Conservation (phyloP, 2,888 invertebrate genomes). For the Synanthedon vespiformis region DNA sequence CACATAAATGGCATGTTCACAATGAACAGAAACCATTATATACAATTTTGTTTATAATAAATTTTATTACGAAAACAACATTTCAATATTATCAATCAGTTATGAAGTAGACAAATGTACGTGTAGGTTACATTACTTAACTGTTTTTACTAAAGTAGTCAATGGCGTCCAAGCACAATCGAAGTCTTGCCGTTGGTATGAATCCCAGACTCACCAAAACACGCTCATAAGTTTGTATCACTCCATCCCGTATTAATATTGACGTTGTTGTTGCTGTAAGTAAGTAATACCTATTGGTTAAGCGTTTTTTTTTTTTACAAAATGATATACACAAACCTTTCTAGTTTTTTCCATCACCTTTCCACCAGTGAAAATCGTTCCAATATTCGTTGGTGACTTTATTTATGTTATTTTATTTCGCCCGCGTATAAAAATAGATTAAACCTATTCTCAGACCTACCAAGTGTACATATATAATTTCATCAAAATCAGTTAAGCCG, state of each 20-base stretch:
- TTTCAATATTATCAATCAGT: not conserved
- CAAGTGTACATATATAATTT: too few species aligned
- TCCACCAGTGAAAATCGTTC: too few species aligned
- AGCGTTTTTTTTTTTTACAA: not conserved
- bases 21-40: slow-evolving; percentile 1
- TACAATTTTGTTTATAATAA: not conserved
- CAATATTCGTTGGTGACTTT: too few species aligned
- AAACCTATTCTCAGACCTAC: too few species aligned
- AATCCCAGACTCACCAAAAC: slow-evolving; percentile 71
- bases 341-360: too few species aligned
- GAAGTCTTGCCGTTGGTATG: slow-evolving; percentile 72
- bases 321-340: too few species aligned
- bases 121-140: slow-evolving; percentile 30
- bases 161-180: slow-evolving; percentile 75
- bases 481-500: too few species aligned
- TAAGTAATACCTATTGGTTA: slow-evolving; percentile 12
- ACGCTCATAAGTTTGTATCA: slow-evolving; percentile 71
- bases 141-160: slow-evolving; percentile 78
- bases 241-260: slow-evolving; percentile 71
- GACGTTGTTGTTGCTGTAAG: slow-evolving; percentile 55
- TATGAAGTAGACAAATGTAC: not conserved
- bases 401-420: too few species aligned
- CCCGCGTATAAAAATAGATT: too few species aligned
- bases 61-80: not conserved
- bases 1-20: slow-evolving; percentile 11